These are phyloP conservation scores for Yponomeuta cagnagella DNA, from an alignment of 2,888 invertebrate genomes.

Conservation along the genomic window DNA sequence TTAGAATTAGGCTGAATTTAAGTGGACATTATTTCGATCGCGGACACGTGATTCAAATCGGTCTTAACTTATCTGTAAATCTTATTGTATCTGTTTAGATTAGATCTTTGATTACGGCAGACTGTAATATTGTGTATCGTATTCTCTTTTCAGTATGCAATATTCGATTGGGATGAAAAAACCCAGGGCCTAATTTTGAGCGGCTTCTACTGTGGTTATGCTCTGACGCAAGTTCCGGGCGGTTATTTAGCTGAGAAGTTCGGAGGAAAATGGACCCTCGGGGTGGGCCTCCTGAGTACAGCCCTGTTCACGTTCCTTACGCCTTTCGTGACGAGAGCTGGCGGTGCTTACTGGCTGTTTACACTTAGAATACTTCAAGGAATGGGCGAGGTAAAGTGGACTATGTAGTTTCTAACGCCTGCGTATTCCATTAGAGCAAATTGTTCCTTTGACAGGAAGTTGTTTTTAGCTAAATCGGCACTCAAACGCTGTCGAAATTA, in stretches of 20 bases:
- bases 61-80: no score
- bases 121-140: no score
- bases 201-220: constrained; percentile 90
- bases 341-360: constrained; percentile 72
- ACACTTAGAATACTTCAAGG: constrained; percentile 82
- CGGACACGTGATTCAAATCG: no score
- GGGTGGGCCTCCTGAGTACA: constrained; percentile 86
- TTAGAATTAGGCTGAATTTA: no score
- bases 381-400: constrained; percentile 79
- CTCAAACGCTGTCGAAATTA: neutral
- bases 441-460: neutral
- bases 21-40: no score
- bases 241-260: constrained; percentile 87
- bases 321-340: constrained; percentile 79
- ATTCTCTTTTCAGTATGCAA: constrained; percentile 44
- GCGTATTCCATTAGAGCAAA: constrained; percentile 17
- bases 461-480: neutral
- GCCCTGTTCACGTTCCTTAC: constrained; percentile 88
- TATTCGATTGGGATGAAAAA: constrained; percentile 80
- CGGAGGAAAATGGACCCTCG: constrained; percentile 91
- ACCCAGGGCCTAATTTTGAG: constrained; percentile 86
- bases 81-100: no score
- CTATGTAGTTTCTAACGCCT: constrained; percentile 18
- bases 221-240: constrained; percentile 88
- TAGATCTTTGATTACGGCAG: no score